Evolutionary conservation across 2,888 invertebrate genomes (phyloP).

Genomic region (Melangyna quadrimaculata): DNA sequence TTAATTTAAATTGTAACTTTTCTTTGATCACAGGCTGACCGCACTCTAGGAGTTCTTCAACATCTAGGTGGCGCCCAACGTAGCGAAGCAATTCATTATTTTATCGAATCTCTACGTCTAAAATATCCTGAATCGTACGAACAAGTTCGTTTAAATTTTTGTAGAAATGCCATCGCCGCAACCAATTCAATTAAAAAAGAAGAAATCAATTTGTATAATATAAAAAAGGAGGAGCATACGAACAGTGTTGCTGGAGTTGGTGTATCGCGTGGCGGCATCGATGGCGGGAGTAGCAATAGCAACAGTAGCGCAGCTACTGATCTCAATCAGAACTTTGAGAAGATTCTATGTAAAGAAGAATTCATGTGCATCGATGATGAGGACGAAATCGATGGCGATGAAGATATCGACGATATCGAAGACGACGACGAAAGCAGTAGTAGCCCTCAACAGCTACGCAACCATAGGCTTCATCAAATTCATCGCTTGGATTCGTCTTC

Average conservation of each 20-base stretch:
- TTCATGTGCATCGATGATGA: constrained; percentile 80
- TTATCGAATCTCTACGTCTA: constrained; percentile 78
- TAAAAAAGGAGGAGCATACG: constrained; percentile 43
- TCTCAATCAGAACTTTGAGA: constrained; percentile 81
- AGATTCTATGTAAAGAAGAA: constrained; percentile 80
- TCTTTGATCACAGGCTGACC: constrained; percentile 77
- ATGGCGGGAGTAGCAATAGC: constrained; percentile 60
- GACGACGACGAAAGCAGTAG: constrained; percentile 59
- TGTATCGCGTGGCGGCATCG: constrained; percentile 22
- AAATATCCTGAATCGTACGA: constrained; percentile 80
- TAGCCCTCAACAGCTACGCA: constrained; percentile 58
- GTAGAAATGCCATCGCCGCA: constrained; percentile 74
- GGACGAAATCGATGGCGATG: constrained; percentile 75
- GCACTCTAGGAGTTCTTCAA: constrained; percentile 79
- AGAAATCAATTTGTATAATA: constrained; percentile 73
- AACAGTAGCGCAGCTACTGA: constrained; percentile 76
- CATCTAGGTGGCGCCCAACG: constrained; percentile 77
- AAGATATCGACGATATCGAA: constrained; percentile 52
- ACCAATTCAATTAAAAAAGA: constrained; percentile 77
- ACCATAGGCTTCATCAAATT: constrained; percentile 56
- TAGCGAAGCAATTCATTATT: constrained; percentile 79
- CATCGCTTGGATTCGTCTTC: constrained; percentile 65
- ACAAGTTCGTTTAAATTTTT: constrained; percentile 77
- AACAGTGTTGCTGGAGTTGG: constrained; percentile 38
- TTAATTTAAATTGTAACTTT: neutral